Evolutionary conservation across 2,888 invertebrate genomes (phyloP), one percentile per base, ranked within the genome.

Genomic region (Nomada lathburiana): DNA sequence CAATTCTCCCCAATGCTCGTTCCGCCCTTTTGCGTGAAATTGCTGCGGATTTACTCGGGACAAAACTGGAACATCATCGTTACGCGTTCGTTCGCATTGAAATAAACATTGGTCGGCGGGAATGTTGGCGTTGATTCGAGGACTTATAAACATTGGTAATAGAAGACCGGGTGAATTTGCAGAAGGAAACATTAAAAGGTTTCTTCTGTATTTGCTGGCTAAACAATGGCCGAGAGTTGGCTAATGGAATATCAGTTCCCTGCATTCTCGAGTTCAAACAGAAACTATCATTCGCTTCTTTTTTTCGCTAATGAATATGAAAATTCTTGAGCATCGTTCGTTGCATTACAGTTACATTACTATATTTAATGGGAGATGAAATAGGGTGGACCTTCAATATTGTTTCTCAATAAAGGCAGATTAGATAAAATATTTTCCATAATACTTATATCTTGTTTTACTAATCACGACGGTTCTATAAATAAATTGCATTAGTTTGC

Each of bases 221-320:
- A 73, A 68, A 57, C 42, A 67, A n/a, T 16, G 20, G n/a, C n/a
- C 13, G 18, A 29, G 23, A 9, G 5, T 2, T 36, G 62, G 76
- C 52, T 79, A 76, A 69, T 57, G 63, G 69, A 76, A 42, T 20
- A 52, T 52, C 9, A 13, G 11, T 63, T 69, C 42, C 11, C 18
- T 13, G 29, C 71, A 44, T 26, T 69, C 36, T 50, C 5, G 10
- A 36, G 36, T 36, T 71, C 60, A 71, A 59, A 59, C 18, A 47
- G 47, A 26, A 69, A 47, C 29, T 5, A 44, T 9, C 16, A 5
- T 18, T 3, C 7, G 11, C 5, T 11, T n/a, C 29, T 2, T 60
- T 50, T 16, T 1, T 59, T 50, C 20, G n/a, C 20, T 36, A 5
- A 36, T 7, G 36, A 36, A 36, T 36, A 36, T 36, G 36, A 36